phyloP scores from a whole-genome alignment of 2,797 vertebrate species.

The Cyprinella venusta region DNA sequence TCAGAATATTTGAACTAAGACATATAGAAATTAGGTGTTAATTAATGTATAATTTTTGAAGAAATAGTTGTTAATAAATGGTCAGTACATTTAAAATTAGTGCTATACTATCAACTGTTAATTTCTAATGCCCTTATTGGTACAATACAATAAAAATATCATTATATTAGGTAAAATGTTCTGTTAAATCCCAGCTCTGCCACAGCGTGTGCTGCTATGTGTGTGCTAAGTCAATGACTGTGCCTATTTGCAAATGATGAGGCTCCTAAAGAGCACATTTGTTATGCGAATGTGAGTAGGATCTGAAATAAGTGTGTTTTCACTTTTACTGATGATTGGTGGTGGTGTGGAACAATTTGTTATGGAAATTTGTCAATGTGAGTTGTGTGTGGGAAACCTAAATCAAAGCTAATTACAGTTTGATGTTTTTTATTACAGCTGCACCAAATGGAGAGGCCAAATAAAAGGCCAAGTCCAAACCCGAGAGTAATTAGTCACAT shows the following conservation, averaged over 20 bases:
- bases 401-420: slow-evolving; percentile 28
- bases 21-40: neutral
- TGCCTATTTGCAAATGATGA: slow-evolving; percentile 10
- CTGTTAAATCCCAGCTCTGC: neutral
- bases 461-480: slow-evolving; percentile 23
- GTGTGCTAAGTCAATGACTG: neutral
- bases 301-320: slow-evolving; percentile 5
- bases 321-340: neutral
- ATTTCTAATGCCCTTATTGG: neutral
- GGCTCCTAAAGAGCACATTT: slow-evolving; percentile 15
- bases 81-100: neutral
- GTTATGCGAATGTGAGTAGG: slow-evolving; percentile 3
- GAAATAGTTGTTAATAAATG: neutral
- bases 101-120: neutral
- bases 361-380: slow-evolving; percentile 15
- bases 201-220: neutral
- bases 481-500: slow-evolving; percentile 39
- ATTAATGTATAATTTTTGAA: neutral
- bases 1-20: neutral
- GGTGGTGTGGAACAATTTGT: slow-evolving; percentile 9
- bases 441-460: slow-evolving; percentile 3
- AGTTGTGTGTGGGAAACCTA: slow-evolving; percentile 7
- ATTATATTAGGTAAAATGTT: neutral
- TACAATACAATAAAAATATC: neutral
- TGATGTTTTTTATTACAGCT: slow-evolving; percentile 38